A percentile compares a stretch with the other conserved stretches of the same genome.
These are phyloP conservation scores for Caenorhabditis sp. DNA, from an alignment of 2,888 invertebrate genomes.

Conservation along the genomic window DNA sequence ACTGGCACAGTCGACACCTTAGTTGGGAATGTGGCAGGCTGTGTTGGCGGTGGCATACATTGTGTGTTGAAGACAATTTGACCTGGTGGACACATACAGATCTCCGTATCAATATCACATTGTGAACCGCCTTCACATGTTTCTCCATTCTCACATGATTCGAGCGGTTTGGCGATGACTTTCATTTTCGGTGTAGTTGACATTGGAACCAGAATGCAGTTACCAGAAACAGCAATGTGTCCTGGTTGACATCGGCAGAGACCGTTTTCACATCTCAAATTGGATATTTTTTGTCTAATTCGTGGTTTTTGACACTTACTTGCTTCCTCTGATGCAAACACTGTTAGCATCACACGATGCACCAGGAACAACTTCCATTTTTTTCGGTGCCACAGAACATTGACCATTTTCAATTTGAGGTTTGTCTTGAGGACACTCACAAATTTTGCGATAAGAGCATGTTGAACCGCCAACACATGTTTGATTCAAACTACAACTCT, in stretches of 20 bases:
- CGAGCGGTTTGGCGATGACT: conserved; percentile 57
- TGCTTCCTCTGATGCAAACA: conserved; percentile 47
- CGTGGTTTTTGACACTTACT: conserved; percentile 28
- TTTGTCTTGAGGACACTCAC: conserved; percentile 61
- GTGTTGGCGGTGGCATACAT: conserved; percentile 52
- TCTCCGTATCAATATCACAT: conserved; percentile 56
- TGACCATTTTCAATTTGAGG: conserved; percentile 57
- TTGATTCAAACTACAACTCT: conserved; percentile 52
- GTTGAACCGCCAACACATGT: conserved; percentile 56
- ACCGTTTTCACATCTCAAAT: conserved; percentile 48
- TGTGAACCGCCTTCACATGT: conserved; percentile 66
- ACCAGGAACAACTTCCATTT: conserved; percentile 46
- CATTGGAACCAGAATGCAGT: conserved; percentile 48
- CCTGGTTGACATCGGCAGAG: conserved; percentile 52
- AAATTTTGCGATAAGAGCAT: conserved; percentile 52
- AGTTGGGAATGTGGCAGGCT: conserved; percentile 14
- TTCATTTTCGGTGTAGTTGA: conserved; percentile 47
- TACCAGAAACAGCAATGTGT: conserved; percentile 51
- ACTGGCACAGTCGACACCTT: conserved; percentile 17
- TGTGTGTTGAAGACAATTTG: conserved; percentile 52
- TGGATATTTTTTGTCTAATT: no score
- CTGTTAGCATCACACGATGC: conserved; percentile 48
- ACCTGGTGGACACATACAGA: conserved; percentile 59
- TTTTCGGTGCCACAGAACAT: conserved; percentile 44
- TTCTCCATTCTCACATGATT: conserved; percentile 65